Evolutionary conservation across 2,888 invertebrate species (phyloP).

Genomic region (Ceratothoa steindachneri): DNA sequence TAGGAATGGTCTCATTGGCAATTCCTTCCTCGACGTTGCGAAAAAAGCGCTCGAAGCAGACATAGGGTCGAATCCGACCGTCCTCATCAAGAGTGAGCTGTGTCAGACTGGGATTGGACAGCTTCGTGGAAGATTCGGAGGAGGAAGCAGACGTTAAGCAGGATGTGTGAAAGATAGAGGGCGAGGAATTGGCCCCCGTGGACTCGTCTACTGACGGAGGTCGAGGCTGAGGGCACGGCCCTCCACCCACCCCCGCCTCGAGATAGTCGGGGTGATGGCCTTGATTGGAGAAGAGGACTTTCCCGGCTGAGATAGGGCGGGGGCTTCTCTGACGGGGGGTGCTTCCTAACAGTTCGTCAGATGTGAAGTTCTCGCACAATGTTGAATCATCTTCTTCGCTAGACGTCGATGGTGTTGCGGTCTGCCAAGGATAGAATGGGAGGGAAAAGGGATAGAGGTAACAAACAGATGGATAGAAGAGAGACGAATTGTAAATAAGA

Average conservation of each 20-base stretch:
- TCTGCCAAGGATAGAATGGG: no score
- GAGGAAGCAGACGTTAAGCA: background rate
- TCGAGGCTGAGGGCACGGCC: no score
- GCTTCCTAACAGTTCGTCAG: background rate
- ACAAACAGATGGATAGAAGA: no score
- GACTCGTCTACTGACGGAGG: background rate
- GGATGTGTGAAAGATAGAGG: constrained; percentile 15
- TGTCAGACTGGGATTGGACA: constrained; percentile 32
- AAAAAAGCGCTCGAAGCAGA: constrained; percentile 77
- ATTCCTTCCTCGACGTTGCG: constrained; percentile 63
- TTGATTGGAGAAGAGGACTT: background rate
- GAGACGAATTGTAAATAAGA: no score
- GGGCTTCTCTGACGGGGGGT: background rate
- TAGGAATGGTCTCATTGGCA: background rate
- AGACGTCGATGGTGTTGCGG: background rate
- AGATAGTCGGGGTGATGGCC: background rate
- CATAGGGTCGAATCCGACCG: constrained; percentile 71
- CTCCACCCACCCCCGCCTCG: no score
- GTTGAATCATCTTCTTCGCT: background rate
- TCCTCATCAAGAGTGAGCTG: constrained; percentile 61
- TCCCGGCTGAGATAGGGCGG: background rate
- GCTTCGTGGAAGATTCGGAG: background rate
- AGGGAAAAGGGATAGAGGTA: no score
- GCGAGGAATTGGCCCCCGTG: constrained; percentile 22
- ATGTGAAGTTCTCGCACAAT: background rate